phyloP scores from a whole-genome alignment of 1,140 invertebrate species.

The Neodiprion virginianus region DNA sequence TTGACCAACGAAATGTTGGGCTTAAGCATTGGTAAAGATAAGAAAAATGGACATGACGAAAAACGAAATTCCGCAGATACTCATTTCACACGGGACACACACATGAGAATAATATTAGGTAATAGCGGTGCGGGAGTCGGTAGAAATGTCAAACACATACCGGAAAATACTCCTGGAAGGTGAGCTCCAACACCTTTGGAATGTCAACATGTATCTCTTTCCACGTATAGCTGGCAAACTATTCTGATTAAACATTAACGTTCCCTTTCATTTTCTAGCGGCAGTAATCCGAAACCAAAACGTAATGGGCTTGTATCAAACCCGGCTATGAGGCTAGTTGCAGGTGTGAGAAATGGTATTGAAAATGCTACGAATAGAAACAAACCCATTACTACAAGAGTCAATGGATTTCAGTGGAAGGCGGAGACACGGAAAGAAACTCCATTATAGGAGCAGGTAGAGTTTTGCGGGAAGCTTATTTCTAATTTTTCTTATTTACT shows the following conservation, averaged over 20 bases:
- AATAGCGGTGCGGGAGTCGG: constrained; percentile 62
- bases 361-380: constrained; percentile 65
- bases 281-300: constrained; percentile 69
- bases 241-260: constrained; percentile 7
- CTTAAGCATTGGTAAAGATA: constrained; percentile 47
- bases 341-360: constrained; percentile 74
- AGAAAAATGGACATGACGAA: constrained; percentile 49
- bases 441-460: constrained; percentile 57
- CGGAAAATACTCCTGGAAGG: constrained; percentile 55
- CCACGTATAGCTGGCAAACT: constrained; percentile 42
- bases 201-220: constrained; percentile 28
- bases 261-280: constrained; percentile 37
- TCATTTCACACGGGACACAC: constrained; percentile 85
- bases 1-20: constrained; percentile 60
- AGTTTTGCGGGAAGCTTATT: background rate
- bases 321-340: constrained; percentile 80
- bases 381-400: constrained; percentile 58
- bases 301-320: constrained; percentile 92
- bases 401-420: constrained; percentile 62
- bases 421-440: constrained; percentile 59
- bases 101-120: constrained; percentile 89
- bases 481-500: background rate
- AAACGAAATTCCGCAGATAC: constrained; percentile 61
- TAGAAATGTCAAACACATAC: constrained; percentile 59
- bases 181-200: constrained; percentile 32